Evolutionary conservation across 2,797 vertebrate species (phyloP).

Genomic region (Meda fulgida): DNA sequence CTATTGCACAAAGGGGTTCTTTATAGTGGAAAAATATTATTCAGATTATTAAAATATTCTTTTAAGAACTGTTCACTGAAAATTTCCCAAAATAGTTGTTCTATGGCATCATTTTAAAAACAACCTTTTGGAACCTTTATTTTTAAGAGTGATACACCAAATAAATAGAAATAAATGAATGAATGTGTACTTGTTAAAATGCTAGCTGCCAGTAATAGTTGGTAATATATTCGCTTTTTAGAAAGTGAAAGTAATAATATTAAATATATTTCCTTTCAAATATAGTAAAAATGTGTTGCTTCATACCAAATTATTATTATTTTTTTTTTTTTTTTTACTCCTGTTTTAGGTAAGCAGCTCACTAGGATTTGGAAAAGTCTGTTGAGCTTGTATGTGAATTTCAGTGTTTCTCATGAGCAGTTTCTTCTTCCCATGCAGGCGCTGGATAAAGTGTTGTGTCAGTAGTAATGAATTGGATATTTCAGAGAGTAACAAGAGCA

Average conservation of each 20-base stretch:
- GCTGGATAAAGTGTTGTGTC: conserved; percentile 44
- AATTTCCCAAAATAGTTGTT: too few species aligned
- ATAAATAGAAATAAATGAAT: too few species aligned
- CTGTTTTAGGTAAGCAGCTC: neutral
- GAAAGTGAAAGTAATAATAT: neutral
- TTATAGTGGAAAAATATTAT: too few species aligned
- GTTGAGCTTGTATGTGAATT: neutral
- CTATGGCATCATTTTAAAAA: too few species aligned
- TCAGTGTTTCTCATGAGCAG: conserved; percentile 4
- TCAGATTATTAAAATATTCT: neutral
- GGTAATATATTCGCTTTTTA: neutral
- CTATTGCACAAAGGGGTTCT: too few species aligned
- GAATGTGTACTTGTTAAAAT: too few species aligned
- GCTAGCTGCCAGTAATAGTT: too few species aligned
- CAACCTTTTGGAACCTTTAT: too few species aligned
- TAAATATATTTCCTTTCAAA: neutral
- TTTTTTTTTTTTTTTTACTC: neutral
- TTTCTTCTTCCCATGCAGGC: neutral
- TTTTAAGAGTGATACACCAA: neutral
- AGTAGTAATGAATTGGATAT: conserved; percentile 53
- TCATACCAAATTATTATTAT: too few species aligned
- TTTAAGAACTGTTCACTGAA: too few species aligned
- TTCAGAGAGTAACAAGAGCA: conserved; percentile 38
- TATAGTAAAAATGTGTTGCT: neutral
- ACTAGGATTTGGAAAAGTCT: neutral